Evolutionary conservation across 2,113 vertebrate species (phyloP), one percentile per base, ranked within the genome.

Genomic region (Leptosomus discolor): DNA sequence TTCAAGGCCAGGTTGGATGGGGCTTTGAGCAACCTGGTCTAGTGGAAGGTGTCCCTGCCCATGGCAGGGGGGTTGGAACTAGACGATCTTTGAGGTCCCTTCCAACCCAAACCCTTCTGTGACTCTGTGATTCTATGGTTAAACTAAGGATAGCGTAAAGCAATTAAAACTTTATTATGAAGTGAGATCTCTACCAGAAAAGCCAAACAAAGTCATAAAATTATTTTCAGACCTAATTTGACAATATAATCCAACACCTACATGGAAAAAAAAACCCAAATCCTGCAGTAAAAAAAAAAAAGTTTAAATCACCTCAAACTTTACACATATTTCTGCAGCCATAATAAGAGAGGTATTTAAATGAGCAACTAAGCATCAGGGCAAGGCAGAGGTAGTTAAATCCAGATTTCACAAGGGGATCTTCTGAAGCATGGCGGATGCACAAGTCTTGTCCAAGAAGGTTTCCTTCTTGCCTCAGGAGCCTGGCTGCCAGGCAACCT

Each of bases 271-370:
- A 91, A 58, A 17, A 1, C 22, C 2, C 19, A 88, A 68, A 20
- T 5, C 11, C 12, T 23, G 10, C 7, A 30, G 36, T 8, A 45
- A 75, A 53, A 71, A 70, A 39, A 53, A 48, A 92, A 70, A 37
- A 63, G 21, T 51, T 75, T 92, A 78, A 94, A 85, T 67, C 50
- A 74, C 68, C 50, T 53, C 69, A 76, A 88, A 92, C 13, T 51
- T 34, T 75, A 88, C 65, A 32, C 8, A 41, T 39, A 58, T 75
- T 96, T 88, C 34, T 79, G 32, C 34, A 68, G 10, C 17, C 21
- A 15, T 43, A 36, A 23, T 74, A 53, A 75, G 5, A 10, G 11
- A 85, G 17, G 2, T 36, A n/a, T 19, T 48, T 3, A 5, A 4
- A 21, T 60, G 7, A 22, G 26, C 43, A 81, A 65, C 27, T 45